Evolutionary conservation across 1,140 invertebrate genomes (phyloP).

Genomic region (Heliconius melpomene): DNA sequence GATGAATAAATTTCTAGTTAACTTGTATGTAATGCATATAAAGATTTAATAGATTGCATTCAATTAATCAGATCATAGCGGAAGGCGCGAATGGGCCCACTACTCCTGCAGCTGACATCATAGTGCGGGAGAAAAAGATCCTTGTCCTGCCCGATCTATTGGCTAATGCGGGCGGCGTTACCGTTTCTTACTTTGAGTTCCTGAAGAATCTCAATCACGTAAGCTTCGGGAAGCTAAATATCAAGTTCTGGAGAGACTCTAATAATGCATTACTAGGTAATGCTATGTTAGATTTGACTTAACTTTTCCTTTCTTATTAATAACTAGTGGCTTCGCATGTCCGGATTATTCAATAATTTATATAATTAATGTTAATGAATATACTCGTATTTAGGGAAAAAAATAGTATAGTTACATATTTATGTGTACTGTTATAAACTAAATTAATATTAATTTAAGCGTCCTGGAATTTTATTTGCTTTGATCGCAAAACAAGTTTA

Average conservation of each 20-base stretch:
- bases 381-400: too few relatives aligned
- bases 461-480: too few relatives aligned
- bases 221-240: constrained; percentile 92
- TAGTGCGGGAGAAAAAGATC: constrained; percentile 87
- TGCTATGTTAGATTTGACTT: not conserved
- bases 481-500: too few relatives aligned
- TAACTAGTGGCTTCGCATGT: too few relatives aligned
- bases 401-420: too few relatives aligned
- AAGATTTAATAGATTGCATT: constrained; percentile 29
- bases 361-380: too few relatives aligned
- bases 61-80: constrained; percentile 66
- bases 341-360: too few relatives aligned
- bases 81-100: constrained; percentile 95
- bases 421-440: too few relatives aligned
- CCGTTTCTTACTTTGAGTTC: constrained; percentile 96
- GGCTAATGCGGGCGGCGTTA: constrained; percentile 93
- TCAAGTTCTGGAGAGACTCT: constrained; percentile 91
- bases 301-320: too few relatives aligned
- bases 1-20: too few relatives aligned
- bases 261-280: constrained; percentile 80
- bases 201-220: constrained; percentile 90
- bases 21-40: not conserved
- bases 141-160: constrained; percentile 93
- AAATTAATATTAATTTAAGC: too few relatives aligned
- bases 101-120: constrained; percentile 90